Percentiles rank a stretch among this genome's conserved stretches.
Evolutionary conservation across 1,140 invertebrate species (phyloP).

Genomic region (Scylla paramamosain): DNA sequence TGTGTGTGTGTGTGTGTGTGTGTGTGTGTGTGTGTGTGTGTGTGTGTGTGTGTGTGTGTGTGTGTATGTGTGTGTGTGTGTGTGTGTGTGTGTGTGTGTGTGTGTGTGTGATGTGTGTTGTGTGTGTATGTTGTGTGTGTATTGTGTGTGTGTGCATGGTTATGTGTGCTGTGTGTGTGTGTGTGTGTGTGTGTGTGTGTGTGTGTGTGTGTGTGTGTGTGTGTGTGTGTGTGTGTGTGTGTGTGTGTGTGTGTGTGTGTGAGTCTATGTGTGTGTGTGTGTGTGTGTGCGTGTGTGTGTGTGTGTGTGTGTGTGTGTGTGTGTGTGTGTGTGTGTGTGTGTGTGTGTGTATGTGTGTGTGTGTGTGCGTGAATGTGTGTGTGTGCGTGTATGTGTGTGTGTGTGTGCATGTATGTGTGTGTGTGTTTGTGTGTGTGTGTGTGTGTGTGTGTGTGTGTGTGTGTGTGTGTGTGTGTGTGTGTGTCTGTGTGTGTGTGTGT

Average conservation of each 20-base stretch:
- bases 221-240: neutral
- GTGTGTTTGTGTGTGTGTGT: too few species aligned
- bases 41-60: neutral
- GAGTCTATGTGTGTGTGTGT: neutral
- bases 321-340: neutral
- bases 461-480: neutral
- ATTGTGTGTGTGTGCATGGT: neutral
- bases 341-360: neutral
- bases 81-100: neutral
- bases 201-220: conserved; percentile 12
- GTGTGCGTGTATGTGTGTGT: neutral
- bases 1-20: neutral
- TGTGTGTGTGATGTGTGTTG: neutral
- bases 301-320: neutral
- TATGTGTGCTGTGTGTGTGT: too few species aligned
- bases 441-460: conserved; percentile 12
- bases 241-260: too few species aligned
- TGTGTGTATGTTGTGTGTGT: too few species aligned
- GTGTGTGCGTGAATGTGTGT: neutral
- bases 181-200: conserved; percentile 12
- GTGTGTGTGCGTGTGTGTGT: neutral
- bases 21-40: neutral
- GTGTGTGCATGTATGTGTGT: too few species aligned
- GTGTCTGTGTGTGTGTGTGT: neutral
- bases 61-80: neutral